Percentiles rank a stretch among this genome's conserved stretches.
These are phyloP conservation scores for Phainopepla nitens DNA, from an alignment of 2,113 vertebrate species.

Conservation along the genomic window DNA sequence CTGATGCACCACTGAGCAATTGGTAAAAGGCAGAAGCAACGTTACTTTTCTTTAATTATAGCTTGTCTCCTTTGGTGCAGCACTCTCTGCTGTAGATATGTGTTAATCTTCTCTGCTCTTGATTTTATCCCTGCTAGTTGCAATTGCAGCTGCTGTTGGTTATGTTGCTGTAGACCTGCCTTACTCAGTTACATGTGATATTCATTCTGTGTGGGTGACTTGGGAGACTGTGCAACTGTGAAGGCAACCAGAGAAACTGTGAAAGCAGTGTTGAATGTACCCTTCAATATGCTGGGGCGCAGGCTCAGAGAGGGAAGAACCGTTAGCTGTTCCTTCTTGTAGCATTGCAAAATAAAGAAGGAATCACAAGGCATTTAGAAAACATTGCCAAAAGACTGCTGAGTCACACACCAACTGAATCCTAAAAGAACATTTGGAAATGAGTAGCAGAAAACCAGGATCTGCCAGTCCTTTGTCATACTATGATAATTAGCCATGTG, in stretches of 20 bases:
- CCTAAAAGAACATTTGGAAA: conserved; percentile 30
- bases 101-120: background rate
- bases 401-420: conserved; percentile 35
- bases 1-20: background rate
- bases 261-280: background rate
- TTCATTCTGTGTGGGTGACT: background rate
- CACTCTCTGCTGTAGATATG: background rate
- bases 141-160: background rate
- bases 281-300: background rate
- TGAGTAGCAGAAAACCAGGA: background rate
- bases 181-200: background rate
- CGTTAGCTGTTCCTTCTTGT: background rate
- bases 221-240: background rate
- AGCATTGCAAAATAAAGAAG: background rate
- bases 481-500: background rate
- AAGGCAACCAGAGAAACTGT: background rate
- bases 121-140: background rate
- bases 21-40: background rate
- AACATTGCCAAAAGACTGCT: conserved; percentile 34
- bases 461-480: background rate
- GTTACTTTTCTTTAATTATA: background rate
- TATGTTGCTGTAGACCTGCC: background rate
- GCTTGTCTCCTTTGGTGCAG: background rate
- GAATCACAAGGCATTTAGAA: background rate
- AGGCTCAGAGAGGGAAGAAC: background rate